Base-by-base conservation (phyloP, 2,888 invertebrate genomes). In the Thymelicus sylvestris region DNA sequence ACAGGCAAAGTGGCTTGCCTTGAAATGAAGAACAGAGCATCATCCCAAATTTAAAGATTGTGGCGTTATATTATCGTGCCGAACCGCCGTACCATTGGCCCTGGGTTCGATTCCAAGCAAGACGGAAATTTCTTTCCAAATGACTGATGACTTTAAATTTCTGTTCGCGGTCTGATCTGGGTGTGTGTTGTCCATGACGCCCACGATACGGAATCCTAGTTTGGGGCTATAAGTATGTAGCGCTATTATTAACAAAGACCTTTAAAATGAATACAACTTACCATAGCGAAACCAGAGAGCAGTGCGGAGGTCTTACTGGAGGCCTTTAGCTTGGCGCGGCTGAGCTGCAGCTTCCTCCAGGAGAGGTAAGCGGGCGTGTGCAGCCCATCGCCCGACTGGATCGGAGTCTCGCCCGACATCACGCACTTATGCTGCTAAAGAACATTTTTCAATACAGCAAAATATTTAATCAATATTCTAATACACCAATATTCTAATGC, bases 231-330 rank as follows among this genome's bases (percentile, higher is more conserved):
- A 7, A 48, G 48, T 13, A 10, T 48, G 1, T 48, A 41, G 39
- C 39, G 39, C 2, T 41, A 41, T 41, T 41, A 41, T 41, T 41
- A 41, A 19, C 19, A 19, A 19, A 31, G 31, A 31, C 31, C 31
- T 31, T 24, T 24, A 12, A 5, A 7, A 15, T 2, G 6, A 52
- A 7, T 5, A 7, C n/a, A 48, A 86, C 93, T 90, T 91, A 98
- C 99, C 99, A 99, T 99, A 55, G 99, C 99, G 87, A 99, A 99
- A 74, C 99, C 99, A 38, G 98, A 98, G 57, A 99, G 95, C 7
- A 99, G 94, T 0, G 99, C 99, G 0, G 99, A 99, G 0, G 99
- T 99, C 88, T 99, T 97, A 90, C 98, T 99, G 66, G 98, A 98
- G 0, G 99, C 99, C 92, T 99, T 99, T 80, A 99, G 95, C 92